Percentiles rank a stretch among this genome's conserved stretches.
Evolutionary conservation across 2,797 vertebrate species (phyloP).

Genomic region (Sebastolobus altivelis): DNA sequence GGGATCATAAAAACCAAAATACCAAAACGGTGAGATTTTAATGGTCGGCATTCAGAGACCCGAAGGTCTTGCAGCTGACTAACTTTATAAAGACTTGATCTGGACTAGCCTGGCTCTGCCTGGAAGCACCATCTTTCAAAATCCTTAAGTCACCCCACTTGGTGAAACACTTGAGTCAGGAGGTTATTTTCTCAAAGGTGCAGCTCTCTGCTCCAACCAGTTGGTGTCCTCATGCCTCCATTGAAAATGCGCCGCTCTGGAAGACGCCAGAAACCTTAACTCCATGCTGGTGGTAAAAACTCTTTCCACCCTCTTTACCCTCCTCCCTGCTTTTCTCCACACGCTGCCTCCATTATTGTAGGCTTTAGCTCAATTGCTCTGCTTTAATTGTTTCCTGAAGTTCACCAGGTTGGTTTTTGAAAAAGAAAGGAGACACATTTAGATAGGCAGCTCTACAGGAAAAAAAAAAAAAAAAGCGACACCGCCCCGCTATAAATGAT

Average conservation of each 20-base stretch:
- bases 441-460: background rate
- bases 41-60: background rate
- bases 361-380: conserved; percentile 72
- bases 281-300: conserved; percentile 50
- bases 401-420: conserved; percentile 64
- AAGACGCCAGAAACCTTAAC: conserved; percentile 17
- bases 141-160: background rate
- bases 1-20: no score
- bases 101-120: background rate
- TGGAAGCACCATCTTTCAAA: conserved; percentile 5
- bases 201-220: conserved; percentile 53
- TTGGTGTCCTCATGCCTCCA: conserved; percentile 81
- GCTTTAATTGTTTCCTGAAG: conserved; percentile 81
- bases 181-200: conserved; percentile 17
- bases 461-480: background rate
- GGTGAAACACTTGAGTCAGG: conserved; percentile 5
- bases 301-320: conserved; percentile 35
- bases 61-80: background rate
- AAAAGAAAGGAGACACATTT: conserved; percentile 32
- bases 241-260: conserved; percentile 4
- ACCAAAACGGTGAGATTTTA: no score
- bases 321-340: conserved; percentile 53
- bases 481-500: conserved; percentile 12
- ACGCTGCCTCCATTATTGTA: conserved; percentile 71
- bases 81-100: background rate